Conservation (phyloP, 2,888 invertebrate species). For the Baccha elongata region DNA sequence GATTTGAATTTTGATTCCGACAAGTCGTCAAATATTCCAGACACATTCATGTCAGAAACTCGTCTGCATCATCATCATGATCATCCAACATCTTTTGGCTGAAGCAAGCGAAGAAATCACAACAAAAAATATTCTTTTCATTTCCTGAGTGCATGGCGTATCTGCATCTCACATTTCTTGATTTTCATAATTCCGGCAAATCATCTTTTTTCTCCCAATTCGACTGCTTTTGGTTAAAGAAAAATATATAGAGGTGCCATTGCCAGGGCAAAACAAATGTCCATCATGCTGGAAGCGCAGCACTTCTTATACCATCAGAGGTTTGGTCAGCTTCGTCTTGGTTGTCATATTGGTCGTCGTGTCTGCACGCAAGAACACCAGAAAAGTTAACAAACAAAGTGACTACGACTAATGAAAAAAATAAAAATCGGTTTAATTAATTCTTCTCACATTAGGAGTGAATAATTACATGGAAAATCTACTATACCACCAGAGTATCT, state of each 20-base stretch:
- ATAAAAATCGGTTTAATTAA: slow-evolving; percentile 67
- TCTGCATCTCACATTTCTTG: slow-evolving; percentile 52
- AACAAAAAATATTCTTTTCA: slow-evolving; percentile 6
- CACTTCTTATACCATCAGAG: too few relatives aligned
- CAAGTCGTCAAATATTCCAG: slow-evolving; percentile 66
- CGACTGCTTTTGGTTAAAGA: slow-evolving; percentile 20
- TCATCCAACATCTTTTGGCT: too few relatives aligned
- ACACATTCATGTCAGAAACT: slow-evolving; percentile 67
- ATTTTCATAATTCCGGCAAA: slow-evolving; percentile 64
- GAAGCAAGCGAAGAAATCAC: slow-evolving; percentile 6
- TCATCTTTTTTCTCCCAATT: slow-evolving; percentile 56
- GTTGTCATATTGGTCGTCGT: slow-evolving; percentile 2
- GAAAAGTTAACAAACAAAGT: slow-evolving; percentile 23
- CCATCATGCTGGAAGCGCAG: slow-evolving; percentile 33
- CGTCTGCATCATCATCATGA: slow-evolving; percentile 56
- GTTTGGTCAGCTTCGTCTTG: background rate
- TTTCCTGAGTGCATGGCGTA: slow-evolving; percentile 14
- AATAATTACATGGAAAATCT: slow-evolving; percentile 68
- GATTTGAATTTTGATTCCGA: slow-evolving; percentile 57
- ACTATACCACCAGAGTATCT: slow-evolving; percentile 2
- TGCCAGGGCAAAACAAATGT: slow-evolving; percentile 30
- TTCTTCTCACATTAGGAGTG: slow-evolving; percentile 71
- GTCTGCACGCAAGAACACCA: slow-evolving; percentile 40
- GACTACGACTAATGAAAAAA: slow-evolving; percentile 7
- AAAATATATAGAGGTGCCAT: too few relatives aligned